Percentiles rank a stretch among this genome's conserved stretches.
phyloP scores from a whole-genome alignment of 2,113 vertebrate species.

The Rhinichthys klamathensis region DNA sequence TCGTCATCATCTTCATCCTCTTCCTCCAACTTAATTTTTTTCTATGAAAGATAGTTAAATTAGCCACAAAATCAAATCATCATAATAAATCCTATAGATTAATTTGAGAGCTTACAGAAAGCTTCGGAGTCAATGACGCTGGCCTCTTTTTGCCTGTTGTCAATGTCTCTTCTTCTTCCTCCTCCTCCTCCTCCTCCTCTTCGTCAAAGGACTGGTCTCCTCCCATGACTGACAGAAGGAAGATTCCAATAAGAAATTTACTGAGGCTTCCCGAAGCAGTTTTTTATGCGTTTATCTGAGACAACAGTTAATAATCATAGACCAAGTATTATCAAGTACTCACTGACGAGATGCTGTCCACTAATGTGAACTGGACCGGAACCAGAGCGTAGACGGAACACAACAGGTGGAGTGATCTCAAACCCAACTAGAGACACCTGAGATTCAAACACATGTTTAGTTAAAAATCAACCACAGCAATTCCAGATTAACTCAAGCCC shows the following conservation, averaged over 20 bases:
- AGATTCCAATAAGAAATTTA: not conserved
- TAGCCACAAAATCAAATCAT: not conserved
- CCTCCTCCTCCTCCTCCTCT: conserved; percentile 61
- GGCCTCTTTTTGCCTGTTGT: conserved; percentile 69
- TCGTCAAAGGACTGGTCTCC: conserved; percentile 72
- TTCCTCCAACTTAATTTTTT: conserved; percentile 71
- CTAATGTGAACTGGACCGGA: conserved; percentile 92
- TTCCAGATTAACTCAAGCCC: not conserved
- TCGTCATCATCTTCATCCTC: conserved; percentile 61
- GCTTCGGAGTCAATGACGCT: conserved; percentile 36
- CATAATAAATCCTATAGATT: no score
- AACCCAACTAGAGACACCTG: conserved; percentile 95
- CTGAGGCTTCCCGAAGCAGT: not conserved
- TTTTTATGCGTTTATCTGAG: not conserved
- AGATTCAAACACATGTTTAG: not conserved
- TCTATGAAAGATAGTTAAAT: conserved; percentile 57
- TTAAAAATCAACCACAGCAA: conserved; percentile 1
- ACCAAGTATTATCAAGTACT: conserved; percentile 56
- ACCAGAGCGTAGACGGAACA: conserved; percentile 88
- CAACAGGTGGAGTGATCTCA: conserved; percentile 90
- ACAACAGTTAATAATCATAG: not conserved
- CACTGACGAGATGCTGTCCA: conserved; percentile 94
- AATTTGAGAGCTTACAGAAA: conserved; percentile 37
- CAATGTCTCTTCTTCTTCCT: conserved; percentile 64
- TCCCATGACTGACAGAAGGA: conserved; percentile 67